Evolutionary conservation across 2,888 invertebrate species (phyloP), one percentile per base, ranked within the genome.

Genomic region (Sylvicola fuscatus): DNA sequence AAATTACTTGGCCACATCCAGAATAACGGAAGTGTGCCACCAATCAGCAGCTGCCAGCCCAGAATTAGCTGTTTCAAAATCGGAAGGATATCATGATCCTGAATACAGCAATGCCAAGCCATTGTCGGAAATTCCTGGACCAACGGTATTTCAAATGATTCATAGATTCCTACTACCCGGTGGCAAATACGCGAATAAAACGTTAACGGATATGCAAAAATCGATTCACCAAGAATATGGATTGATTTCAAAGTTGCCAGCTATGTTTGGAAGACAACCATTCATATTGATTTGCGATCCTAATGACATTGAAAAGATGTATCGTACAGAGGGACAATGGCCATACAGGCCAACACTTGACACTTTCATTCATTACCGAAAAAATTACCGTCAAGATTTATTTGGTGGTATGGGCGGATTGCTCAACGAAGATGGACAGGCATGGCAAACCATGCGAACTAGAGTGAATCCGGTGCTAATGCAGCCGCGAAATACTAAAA

Each of bases 381-480:
- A 46, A 7, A 39, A 43, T 40, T 29, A 29, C 14, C 29, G 29
- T 29, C n/a, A 29, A 7, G 43, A 48, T 8, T 16, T 39, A 2
- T 49, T 44, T 14, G 39, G 41, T 30, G 40, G 40, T 2, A 21
- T 12, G 11, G 32, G 39, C 3, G 50, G 51, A 0, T 38, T 52
- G 13, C 4, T 45, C 33, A 43, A 40, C 14, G 41, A 44, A 46
- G 68, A 73, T 52, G 77, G 73, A 1, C 61, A 66, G 11, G 60
- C 68, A 42, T 79, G 79, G 79, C 64, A 68, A 29, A 61, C 67
- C 36, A 64, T 77, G 42, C 62, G 79, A 13, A 66, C 68, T 1
- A 70, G 68, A 39, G 72, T 74, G 0, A 76, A 77, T 51, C 72
- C 72, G 35, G 63, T 72, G 27, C 56, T 79, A 51, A 53, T 79